phyloP scores from a whole-genome alignment of 37 sponge, comb jelly and placozoan species.

The Beroe forskalii region DNA sequence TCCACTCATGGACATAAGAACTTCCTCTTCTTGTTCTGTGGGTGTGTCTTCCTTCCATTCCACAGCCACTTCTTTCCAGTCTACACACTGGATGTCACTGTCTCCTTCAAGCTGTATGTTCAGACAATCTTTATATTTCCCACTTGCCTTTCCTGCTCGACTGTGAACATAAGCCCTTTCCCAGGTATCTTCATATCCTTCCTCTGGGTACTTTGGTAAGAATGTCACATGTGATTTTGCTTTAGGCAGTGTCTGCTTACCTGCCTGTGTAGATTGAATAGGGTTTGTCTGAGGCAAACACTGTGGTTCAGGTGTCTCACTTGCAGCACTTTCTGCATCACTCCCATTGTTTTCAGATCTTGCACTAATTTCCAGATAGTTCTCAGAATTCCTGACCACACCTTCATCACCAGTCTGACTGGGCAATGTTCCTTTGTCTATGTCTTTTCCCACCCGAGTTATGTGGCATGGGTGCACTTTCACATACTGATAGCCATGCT shows the following conservation, averaged over 20 bases:
- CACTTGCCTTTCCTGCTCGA: not conserved
- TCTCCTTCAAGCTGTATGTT: not conserved
- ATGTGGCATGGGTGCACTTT: not conserved
- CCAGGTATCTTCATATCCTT: not conserved
- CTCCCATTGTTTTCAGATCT: not conserved
- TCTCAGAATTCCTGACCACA: not conserved
- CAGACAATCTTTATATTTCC: not conserved
- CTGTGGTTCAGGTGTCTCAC: not conserved
- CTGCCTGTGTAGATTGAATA: not conserved
- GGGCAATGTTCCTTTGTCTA: not conserved
- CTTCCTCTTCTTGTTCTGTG: not conserved
- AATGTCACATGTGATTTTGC: not conserved
- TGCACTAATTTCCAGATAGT: not conserved
- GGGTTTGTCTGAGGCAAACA: not conserved
- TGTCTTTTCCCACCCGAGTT: not conserved
- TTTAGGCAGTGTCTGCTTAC: not conserved
- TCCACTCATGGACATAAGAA: not conserved
- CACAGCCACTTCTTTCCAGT: not conserved
- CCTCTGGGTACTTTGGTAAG: not conserved
- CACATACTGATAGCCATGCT: not conserved
- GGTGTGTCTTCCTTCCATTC: not conserved
- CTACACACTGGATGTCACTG: not conserved
- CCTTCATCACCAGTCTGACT: too few relatives aligned
- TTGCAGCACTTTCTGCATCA: not conserved
- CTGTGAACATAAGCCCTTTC: not conserved